Conservation (phyloP, 2,113 vertebrate species). For the Cyprinodon tularosa region DNA sequence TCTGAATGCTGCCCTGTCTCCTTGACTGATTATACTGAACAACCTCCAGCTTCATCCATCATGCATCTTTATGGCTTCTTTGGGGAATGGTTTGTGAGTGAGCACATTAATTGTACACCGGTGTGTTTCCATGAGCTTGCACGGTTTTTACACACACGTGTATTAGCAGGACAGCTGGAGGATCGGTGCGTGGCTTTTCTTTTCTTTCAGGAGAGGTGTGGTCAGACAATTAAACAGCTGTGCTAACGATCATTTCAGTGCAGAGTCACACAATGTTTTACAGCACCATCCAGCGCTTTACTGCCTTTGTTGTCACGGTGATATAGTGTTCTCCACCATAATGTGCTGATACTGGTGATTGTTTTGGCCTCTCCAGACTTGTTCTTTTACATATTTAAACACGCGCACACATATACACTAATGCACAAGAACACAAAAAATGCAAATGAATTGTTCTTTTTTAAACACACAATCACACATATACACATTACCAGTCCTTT, state of each 20-base stretch:
- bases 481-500: conserved; percentile 54
- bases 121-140: conserved; percentile 1
- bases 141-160: background rate
- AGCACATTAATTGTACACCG: conserved; percentile 10
- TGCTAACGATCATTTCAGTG: conserved; percentile 71
- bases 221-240: conserved; percentile 74
- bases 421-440: conserved; percentile 7
- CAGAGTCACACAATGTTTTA: conserved; percentile 73
- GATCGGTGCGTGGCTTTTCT: conserved; percentile 11
- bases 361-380: conserved; percentile 63
- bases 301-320: conserved; percentile 76
- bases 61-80: conserved; percentile 59
- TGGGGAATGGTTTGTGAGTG: conserved; percentile 38
- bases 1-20: conserved; percentile 63
- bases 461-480: conserved; percentile 35
- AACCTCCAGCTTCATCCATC: conserved; percentile 62
- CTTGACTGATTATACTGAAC: conserved; percentile 62
- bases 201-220: conserved; percentile 55
- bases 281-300: conserved; percentile 66
- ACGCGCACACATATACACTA: conserved; percentile 18
- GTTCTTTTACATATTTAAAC: conserved; percentile 31
- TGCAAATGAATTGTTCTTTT: conserved; percentile 40
- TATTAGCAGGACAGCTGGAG: background rate
- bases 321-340: conserved; percentile 65
- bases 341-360: conserved; percentile 75